These are phyloP conservation scores for Marmota monax DNA, from an alignment of 2,113 vertebrate genomes.

Conservation along the genomic window DNA sequence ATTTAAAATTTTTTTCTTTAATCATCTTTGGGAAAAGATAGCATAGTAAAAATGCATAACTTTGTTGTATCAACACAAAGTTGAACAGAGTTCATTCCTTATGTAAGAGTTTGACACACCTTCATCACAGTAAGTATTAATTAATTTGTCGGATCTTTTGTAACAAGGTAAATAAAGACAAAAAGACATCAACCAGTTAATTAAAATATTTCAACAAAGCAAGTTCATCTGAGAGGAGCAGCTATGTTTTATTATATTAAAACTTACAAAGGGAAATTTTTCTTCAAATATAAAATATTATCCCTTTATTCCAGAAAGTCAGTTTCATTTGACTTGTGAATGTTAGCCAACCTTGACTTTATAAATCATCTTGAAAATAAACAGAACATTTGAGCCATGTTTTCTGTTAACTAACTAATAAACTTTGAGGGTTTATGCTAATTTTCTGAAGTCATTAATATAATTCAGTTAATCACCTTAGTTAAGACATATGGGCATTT, in stretches of 20 bases:
- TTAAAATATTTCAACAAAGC: constrained; percentile 5
- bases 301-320: constrained; percentile 11
- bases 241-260: constrained; percentile 22
- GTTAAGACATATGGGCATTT: constrained; percentile 70
- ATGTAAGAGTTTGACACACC: neutral
- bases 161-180: neutral
- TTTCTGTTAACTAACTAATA: constrained; percentile 70
- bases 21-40: neutral
- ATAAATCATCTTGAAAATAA: constrained; percentile 73
- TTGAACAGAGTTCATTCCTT: neutral
- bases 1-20: neutral
- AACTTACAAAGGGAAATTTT: neutral
- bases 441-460: constrained; percentile 73
- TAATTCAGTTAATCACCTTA: constrained; percentile 69
- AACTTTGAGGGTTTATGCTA: constrained; percentile 8
- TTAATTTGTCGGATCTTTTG: neutral
- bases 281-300: neutral
- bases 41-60: neutral
- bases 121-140: neutral
- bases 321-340: neutral
- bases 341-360: constrained; percentile 72
- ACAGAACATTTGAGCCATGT: constrained; percentile 70
- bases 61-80: neutral
- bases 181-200: constrained; percentile 42
- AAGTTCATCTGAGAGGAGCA: constrained; percentile 47